Evolutionary conservation across 2,797 vertebrate species (phyloP), one percentile per base, ranked within the genome.

Genomic region (Ambastaia sidthimunki): DNA sequence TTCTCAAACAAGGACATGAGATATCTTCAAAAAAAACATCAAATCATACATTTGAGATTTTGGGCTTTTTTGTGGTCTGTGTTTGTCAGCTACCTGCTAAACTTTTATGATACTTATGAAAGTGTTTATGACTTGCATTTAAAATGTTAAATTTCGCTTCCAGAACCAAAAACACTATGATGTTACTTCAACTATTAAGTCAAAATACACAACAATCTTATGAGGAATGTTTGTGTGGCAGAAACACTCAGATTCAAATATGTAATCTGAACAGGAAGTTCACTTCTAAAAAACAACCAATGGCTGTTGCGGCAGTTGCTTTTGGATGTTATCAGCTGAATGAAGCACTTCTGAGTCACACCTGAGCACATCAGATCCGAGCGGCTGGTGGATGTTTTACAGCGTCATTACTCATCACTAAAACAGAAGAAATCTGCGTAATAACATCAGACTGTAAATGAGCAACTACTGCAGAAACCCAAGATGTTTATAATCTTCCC

Each of bases 181-280:
- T 9, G 15, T 63, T 74, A 62, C 47, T 80, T 52, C 62, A 63
- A 50, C 73, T 60, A 74, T 50, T 63, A n/a, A 52, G 47, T 16
- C 21, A 76, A 76, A 66, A 34, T 57, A 34, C 37, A 65, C 62
- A 41, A 41, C 37, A 41, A 41, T 10, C 37, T 10, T 41, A 41
- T 28, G n/a, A n/a, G n/a, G n/a, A 28, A 28, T 28, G 34, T 37
- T 37, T 37, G 34, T 37, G 34, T 37, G 34, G 4, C 34, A 37
- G 34, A 37, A 37, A 37, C 34, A 2, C 37, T 41, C 7, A 41
- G 7, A 41, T 10, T 9, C 37, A 41, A 41, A 41, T 41, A 41
- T 41, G 9, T 41, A 11, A 41, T 41, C 37, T 41, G 7, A 41
- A 41, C 7, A 41, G 9, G 71, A 57, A 21, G 41, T 44, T 62